Evolutionary conservation across 2,888 invertebrate genomes (phyloP).

Genomic region (Alloscopus bannaensis): DNA sequence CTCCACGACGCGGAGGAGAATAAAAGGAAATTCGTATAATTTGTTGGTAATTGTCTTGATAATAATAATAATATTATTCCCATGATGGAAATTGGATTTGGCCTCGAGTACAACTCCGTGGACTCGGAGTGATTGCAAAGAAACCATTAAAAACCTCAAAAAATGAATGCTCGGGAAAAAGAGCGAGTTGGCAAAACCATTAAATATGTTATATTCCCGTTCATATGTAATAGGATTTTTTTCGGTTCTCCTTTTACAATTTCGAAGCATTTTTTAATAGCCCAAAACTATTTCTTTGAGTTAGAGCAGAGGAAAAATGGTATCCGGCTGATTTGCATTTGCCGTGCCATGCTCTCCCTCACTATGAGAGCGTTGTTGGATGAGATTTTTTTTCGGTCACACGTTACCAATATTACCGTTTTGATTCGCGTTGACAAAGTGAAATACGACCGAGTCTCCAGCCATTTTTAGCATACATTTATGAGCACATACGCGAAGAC

Average conservation of each 20-base stretch:
- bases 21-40: constrained; percentile 62
- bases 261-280: too few relatives aligned
- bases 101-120: too few relatives aligned
- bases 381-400: too few relatives aligned
- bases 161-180: constrained; percentile 24
- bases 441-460: too few relatives aligned
- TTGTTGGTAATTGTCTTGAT: constrained; percentile 66
- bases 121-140: constrained; percentile 39
- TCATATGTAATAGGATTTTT: too few relatives aligned
- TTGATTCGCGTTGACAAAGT: constrained; percentile 54
- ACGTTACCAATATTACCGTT: too few relatives aligned
- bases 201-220: constrained; percentile 49
- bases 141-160: constrained; percentile 51
- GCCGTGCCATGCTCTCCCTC: neutral
- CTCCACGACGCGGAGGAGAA: constrained; percentile 10
- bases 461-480: too few relatives aligned
- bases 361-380: too few relatives aligned
- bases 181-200: constrained; percentile 51
- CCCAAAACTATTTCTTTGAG: too few relatives aligned
- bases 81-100: constrained; percentile 65
- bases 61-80: constrained; percentile 65
- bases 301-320: neutral
- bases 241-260: too few relatives aligned
- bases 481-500: too few relatives aligned
- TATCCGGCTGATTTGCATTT: constrained; percentile 33